A percentile compares a stretch with the other conserved stretches of the same genome.
Evolutionary conservation across 2,888 invertebrate genomes (phyloP).

Genomic region (Coenonympha arcania): DNA sequence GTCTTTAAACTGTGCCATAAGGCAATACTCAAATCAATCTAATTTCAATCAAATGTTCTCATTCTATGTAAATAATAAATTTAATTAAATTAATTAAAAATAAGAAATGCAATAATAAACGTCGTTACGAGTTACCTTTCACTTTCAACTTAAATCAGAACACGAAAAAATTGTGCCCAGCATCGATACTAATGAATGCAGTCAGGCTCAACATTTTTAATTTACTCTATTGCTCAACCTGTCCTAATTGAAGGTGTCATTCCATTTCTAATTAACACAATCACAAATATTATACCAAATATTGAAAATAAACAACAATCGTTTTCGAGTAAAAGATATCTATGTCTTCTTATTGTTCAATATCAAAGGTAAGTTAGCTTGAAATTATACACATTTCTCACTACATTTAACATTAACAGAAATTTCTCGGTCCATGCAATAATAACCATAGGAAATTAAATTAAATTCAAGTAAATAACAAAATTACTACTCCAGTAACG

Average conservation of each 20-base stretch:
- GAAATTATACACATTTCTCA: neutral
- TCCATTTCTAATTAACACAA: too few relatives aligned
- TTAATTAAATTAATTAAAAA: neutral
- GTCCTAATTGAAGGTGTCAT: too few relatives aligned
- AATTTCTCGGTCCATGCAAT: neutral
- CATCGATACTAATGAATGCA: slow-evolving; percentile 1
- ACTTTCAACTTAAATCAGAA: neutral
- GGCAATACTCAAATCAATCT: neutral
- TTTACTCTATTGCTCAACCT: neutral
- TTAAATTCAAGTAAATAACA: slow-evolving; percentile 3
- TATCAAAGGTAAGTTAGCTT: neutral
- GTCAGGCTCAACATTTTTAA: slow-evolving; percentile 2
- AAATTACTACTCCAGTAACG: slow-evolving; percentile 5
- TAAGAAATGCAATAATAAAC: neutral
- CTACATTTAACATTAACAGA: neutral
- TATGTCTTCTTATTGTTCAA: neutral
- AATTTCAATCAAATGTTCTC: neutral
- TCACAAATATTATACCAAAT: slow-evolving; percentile 8
- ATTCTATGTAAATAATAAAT: neutral
- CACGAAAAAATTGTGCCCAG: neutral
- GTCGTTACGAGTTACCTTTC: slow-evolving; percentile 1
- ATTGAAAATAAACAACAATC: too few relatives aligned
- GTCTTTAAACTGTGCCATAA: too few relatives aligned
- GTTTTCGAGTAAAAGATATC: neutral
- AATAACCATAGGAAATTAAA: slow-evolving; percentile 3